phyloP scores from a whole-genome alignment of 1,140 invertebrate species.

The Panulirus ornatus region DNA sequence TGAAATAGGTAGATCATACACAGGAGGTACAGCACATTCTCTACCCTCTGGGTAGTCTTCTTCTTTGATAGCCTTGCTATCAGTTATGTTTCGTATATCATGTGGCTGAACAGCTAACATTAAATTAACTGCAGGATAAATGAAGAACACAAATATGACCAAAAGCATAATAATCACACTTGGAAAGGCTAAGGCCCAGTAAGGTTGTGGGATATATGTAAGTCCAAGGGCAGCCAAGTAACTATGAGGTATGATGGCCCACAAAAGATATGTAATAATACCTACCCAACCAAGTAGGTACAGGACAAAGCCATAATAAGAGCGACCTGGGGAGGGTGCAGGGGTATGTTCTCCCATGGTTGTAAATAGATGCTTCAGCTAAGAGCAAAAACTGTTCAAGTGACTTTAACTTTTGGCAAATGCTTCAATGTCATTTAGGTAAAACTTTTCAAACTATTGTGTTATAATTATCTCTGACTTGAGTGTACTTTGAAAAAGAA shows the following conservation, averaged over 20 bases:
- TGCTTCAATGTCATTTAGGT: too few species aligned
- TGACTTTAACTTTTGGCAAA: too few species aligned
- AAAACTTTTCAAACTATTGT: too few species aligned
- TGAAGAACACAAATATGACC: constrained; percentile 68
- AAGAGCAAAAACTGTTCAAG: too few species aligned
- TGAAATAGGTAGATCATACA: constrained; percentile 70
- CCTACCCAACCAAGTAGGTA: constrained; percentile 71
- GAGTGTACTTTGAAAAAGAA: too few species aligned
- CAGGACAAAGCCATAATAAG: constrained; percentile 74
- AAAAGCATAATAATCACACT: constrained; percentile 65
- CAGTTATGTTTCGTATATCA: constrained; percentile 71
- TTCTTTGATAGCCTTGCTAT: constrained; percentile 55
- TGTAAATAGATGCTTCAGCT: too few species aligned
- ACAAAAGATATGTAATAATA: constrained; percentile 65
- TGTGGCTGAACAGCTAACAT: constrained; percentile 57
- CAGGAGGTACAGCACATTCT: constrained; percentile 65
- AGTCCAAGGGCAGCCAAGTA: constrained; percentile 69
- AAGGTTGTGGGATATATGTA: constrained; percentile 71
- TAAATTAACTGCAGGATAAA: constrained; percentile 71
- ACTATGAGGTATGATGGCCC: constrained; percentile 71
- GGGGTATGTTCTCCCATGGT: constrained; percentile 70
- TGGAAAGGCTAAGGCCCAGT: constrained; percentile 74
- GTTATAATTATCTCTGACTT: too few species aligned
- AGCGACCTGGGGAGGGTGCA: constrained; percentile 67
- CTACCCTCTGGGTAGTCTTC: constrained; percentile 49